Evolutionary conservation across 2,888 invertebrate species (phyloP), one percentile per base, ranked within the genome.

Genomic region (Andrena marginata): DNA sequence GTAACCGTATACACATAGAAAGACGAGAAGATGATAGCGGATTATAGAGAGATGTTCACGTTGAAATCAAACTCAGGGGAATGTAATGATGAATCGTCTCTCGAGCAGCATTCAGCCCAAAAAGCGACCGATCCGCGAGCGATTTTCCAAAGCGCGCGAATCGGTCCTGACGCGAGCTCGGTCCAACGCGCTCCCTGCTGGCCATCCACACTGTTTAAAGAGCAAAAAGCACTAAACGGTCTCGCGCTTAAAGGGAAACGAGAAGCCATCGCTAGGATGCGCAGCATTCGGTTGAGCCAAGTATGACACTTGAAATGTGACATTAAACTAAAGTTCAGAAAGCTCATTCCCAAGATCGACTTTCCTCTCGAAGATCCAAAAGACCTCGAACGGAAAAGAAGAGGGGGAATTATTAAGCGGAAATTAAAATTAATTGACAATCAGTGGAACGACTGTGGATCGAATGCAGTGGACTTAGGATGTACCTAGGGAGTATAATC

Each of bases 11-110:
- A 71, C 54, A 26, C 16, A 20, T 13, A 70, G 2, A 74, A 8
- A 67, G 0, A 59, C 23, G n/a, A 59, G 65, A 65, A 64, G 26
- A 65, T 65, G 10, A 73, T 51, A 60, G 23, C 51, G 51, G 62
- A 48, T 29, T 42, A 59, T 60, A 77, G 72, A 73, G 77, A 67
- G 77, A 80, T 72, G 82, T 85, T 85, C 85, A 79, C 70, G 81
- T 84, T 86, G 77, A 84, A 87, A 87, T 83, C 85, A 87, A 87
- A 87, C 87, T 87, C 87, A 87, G 87, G 86, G 87, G 87, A 87
- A 85, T 67, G 87, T 86, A 80, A 87, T 68, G 86, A 85, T 80
- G 86, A 79, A 82, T 80, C 77, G 78, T 86, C 73, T 84, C 81
- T 86, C 86, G 78, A 69, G 68, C 75, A 65, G 42, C 75, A 68